These are phyloP conservation scores for Cyphomyrus discorhynchus DNA, from an alignment of 2,113 vertebrate genomes.

Conservation along the genomic window DNA sequence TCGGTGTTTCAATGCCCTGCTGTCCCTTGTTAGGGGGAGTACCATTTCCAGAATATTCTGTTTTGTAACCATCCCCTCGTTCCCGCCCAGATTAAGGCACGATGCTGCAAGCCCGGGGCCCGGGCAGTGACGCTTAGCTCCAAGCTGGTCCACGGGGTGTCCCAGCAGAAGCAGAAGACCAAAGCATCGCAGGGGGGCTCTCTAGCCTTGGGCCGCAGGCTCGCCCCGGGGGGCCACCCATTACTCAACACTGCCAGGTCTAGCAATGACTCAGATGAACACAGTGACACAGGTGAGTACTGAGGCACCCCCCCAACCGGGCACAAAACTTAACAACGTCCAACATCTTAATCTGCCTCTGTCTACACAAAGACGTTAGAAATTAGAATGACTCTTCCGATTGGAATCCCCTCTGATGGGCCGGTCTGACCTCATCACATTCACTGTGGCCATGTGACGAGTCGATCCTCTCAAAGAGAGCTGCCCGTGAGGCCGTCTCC, in stretches of 20 bases:
- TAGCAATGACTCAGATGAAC: constrained; percentile 39
- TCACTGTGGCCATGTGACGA: no score
- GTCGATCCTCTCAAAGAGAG: background rate
- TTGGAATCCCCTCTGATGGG: background rate
- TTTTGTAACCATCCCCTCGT: background rate
- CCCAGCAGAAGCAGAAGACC: constrained; percentile 78
- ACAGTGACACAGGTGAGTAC: constrained; percentile 47
- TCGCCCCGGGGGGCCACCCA: constrained; percentile 32
- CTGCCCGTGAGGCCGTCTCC: background rate
- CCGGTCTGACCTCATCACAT: background rate
- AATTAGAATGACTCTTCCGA: background rate
- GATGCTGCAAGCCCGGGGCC: constrained; percentile 62
- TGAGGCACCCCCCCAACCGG: background rate
- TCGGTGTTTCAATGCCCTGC: background rate
- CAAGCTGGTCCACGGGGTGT: constrained; percentile 62
- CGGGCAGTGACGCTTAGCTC: constrained; percentile 58
- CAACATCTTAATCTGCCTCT: background rate
- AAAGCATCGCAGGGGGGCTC: constrained; percentile 64
- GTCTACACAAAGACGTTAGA: background rate
- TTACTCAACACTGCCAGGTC: constrained; percentile 47
- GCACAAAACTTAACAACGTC: background rate
- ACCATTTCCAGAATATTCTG: background rate
- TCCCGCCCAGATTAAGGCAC: constrained; percentile 61
- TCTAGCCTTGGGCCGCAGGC: constrained; percentile 54
- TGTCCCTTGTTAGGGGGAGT: background rate